Evolutionary conservation across 1,140 invertebrate genomes (phyloP).

Genomic region (Diachasma alloeum): DNA sequence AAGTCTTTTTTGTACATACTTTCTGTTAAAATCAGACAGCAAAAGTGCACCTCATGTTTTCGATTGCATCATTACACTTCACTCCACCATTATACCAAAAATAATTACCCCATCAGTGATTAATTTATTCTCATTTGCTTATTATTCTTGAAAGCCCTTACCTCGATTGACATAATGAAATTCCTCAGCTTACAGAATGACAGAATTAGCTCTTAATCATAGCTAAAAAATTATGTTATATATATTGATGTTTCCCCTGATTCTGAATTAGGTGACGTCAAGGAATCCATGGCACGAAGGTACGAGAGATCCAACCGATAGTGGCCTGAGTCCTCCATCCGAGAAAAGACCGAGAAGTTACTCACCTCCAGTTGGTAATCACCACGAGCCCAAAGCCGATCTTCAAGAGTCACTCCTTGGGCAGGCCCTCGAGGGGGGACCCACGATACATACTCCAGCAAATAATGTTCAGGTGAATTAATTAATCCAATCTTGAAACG

Average conservation of each 20-base stretch:
- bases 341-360: constrained; percentile 67
- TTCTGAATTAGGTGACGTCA: constrained; percentile 52
- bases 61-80: no score
- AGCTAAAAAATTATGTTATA: no score
- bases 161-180: no score
- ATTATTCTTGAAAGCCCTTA: no score
- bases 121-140: no score
- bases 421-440: constrained; percentile 76
- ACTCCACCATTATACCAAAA: no score
- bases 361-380: constrained; percentile 63
- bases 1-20: no score
- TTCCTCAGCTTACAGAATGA: no score
- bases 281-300: constrained; percentile 67
- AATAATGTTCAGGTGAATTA: constrained; percentile 58
- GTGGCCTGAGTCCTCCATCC: constrained; percentile 64
- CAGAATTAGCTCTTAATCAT: no score
- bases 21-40: no score
- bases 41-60: no score
- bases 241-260: neutral
- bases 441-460: constrained; percentile 64
- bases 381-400: constrained; percentile 65
- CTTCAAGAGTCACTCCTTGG: constrained; percentile 76
- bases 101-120: no score
- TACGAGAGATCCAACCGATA: constrained; percentile 59
- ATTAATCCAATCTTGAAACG: neutral